Base-by-base conservation (phyloP, 2,888 invertebrate genomes). In the Megalurothrips usitatus region DNA sequence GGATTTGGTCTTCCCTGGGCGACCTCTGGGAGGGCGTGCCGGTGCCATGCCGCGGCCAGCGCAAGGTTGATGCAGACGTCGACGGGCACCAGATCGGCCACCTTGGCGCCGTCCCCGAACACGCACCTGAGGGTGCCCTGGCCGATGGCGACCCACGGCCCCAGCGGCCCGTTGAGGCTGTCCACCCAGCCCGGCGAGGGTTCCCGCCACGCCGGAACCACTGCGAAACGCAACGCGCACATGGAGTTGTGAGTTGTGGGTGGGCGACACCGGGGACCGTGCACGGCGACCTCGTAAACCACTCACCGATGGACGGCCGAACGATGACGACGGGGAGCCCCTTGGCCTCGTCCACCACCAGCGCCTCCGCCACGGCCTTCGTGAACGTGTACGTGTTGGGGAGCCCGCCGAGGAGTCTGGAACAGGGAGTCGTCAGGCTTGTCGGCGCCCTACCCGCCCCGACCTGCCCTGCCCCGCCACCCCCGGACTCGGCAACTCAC, bases 341-440 rank as follows among this genome's bases (percentile, higher is more conserved):
- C 11, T 85, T 85, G 3, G 88, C 88, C 83, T 90, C 89, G 81
- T 88, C 87, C 26, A 87, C 85, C 75, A 91, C 85, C 82, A 89
- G 84, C 81, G 87, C 87, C 84, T 91, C 91, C 0, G 90, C 91
- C 82, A 91, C 85, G 75, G 91, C 90, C 85, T 91, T 91, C 12
- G 91, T 91, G 86, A 88, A 90, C 0, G 91, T 90, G 87, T 91
- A 91, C 0, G 91, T 91, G 86, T 91, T 91, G 23, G 91, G 91
- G 79, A 89, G 88, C 80, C 84, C 84, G 26, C 86, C 86, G 81
- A 86, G 85, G 34, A 86, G 85, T 85, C 86, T 85, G 81, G 10
- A 58, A 58, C 58, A 14, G 58, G 6, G n/a, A 58, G 58, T 58
- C 52, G 52, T 52, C 14, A 9, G 52, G 14, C 6, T 58, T 58